phyloP scores from a whole-genome alignment of 2,113 vertebrate species.

The Rutilus rutilus region DNA sequence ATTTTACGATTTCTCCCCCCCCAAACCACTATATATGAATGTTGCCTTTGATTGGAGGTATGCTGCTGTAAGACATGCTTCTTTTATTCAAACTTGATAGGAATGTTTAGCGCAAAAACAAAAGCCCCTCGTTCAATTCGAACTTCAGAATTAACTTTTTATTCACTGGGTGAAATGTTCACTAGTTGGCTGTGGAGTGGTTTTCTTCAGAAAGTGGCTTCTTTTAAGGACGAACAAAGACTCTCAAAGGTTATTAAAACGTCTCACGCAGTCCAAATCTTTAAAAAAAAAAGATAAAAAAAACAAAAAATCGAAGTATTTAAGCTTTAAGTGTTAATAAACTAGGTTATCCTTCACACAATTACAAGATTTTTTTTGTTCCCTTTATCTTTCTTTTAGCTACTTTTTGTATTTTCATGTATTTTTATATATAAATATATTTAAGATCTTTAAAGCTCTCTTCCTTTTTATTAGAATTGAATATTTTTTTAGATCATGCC shows the following conservation, averaged over 20 bases:
- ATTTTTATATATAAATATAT: slow-evolving; percentile 81
- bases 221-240: slow-evolving; percentile 43
- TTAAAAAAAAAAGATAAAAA: slow-evolving; percentile 41
- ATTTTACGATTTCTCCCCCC: not conserved
- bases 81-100: slow-evolving; percentile 61
- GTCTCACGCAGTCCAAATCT: slow-evolving; percentile 57
- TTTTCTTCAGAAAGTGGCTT: slow-evolving; percentile 36
- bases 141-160: slow-evolving; percentile 25
- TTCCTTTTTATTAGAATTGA: slow-evolving; percentile 72
- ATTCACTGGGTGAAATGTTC: slow-evolving; percentile 46
- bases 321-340: slow-evolving; percentile 74
- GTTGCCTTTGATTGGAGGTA: slow-evolving; percentile 59
- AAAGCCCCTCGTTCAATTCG: slow-evolving; percentile 25
- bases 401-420: slow-evolving; percentile 78
- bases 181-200: slow-evolving; percentile 37
- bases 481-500: slow-evolving; percentile 75
- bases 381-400: slow-evolving; percentile 74
- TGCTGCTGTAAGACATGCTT: slow-evolving; percentile 58
- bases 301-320: slow-evolving; percentile 61
- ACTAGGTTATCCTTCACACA: slow-evolving; percentile 65
- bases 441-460: slow-evolving; percentile 73
- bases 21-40: slow-evolving; percentile 58
- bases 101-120: slow-evolving; percentile 60
- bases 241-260: slow-evolving; percentile 33
- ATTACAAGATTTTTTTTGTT: slow-evolving; percentile 60